These are phyloP conservation scores for Caenorhabditis remanei DNA, from an alignment of 1,140 invertebrate genomes.

Conservation along the genomic window DNA sequence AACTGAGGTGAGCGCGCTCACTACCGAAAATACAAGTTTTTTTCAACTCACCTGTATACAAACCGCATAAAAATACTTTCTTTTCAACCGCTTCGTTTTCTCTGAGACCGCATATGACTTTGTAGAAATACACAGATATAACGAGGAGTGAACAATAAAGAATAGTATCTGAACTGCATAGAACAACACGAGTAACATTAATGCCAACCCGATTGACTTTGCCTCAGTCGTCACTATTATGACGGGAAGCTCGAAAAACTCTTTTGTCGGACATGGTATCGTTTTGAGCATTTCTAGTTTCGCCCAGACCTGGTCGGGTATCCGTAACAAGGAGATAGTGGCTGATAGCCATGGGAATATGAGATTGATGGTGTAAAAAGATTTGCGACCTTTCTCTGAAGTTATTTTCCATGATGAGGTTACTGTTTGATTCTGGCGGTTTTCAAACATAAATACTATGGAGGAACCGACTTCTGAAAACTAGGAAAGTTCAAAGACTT, in stretches of 20 bases:
- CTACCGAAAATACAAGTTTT: no score
- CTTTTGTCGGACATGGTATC: background rate
- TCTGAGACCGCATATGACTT: constrained; percentile 19
- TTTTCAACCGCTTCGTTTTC: constrained; percentile 23
- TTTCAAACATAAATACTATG: constrained; percentile 37
- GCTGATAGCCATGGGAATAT: constrained; percentile 4
- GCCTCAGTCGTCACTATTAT: constrained; percentile 1
- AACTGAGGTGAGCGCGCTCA: no score
- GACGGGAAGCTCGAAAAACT: constrained; percentile 1
- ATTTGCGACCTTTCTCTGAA: background rate
- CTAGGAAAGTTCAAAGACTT: background rate
- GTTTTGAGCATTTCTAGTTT: constrained; percentile 23
- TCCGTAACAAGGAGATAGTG: background rate
- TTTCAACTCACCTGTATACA: background rate
- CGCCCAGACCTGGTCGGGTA: background rate
- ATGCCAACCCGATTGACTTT: background rate
- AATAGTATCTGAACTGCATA: background rate
- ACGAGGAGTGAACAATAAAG: constrained; percentile 19
- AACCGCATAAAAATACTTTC: constrained; percentile 20
- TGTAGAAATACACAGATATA: constrained; percentile 36
- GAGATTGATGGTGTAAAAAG: background rate
- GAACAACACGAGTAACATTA: background rate
- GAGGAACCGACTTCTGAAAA: constrained; percentile 38
- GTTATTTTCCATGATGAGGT: constrained; percentile 35
- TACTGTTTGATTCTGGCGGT: constrained; percentile 24